A percentile compares a stretch with the other conserved stretches of the same genome.
phyloP scores from a whole-genome alignment of 1,140 invertebrate genomes.

The Hylaeus volcanicus region DNA sequence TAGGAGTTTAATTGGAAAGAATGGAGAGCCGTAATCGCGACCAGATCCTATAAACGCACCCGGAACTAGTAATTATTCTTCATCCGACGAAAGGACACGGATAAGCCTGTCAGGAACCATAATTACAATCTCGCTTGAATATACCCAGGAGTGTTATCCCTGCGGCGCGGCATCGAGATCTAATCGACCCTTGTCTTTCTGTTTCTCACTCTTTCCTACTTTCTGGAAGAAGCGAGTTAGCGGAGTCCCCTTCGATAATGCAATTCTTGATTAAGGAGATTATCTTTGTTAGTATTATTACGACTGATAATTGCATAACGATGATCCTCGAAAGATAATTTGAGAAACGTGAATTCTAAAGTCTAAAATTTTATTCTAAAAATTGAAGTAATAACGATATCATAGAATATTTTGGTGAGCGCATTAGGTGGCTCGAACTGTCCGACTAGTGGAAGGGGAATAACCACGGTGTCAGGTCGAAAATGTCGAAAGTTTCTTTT shows the following conservation, averaged over 20 bases:
- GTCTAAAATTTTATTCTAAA: no score
- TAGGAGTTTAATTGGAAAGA: background rate
- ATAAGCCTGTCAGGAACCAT: background rate
- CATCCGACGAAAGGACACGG: background rate
- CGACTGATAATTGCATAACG: background rate
- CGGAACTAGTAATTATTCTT: conserved; percentile 24
- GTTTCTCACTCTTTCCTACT: conserved; percentile 10
- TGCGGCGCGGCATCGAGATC: background rate
- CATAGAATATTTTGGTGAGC: no score
- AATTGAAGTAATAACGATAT: no score
- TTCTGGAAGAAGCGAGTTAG: background rate
- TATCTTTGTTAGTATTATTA: conserved; percentile 5
- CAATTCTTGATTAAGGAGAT: conserved; percentile 2
- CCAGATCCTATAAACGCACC: background rate
- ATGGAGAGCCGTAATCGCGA: background rate
- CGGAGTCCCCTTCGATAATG: conserved; percentile 1
- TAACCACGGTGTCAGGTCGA: no score
- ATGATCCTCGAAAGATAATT: no score
- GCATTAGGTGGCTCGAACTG: no score
- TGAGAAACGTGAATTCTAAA: no score
- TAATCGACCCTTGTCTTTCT: conserved; percentile 15
- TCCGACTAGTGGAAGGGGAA: no score
- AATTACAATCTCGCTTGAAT: conserved; percentile 20
- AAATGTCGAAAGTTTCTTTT: no score
- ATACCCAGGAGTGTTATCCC: background rate